phyloP scores from a whole-genome alignment of 2,888 invertebrate species.

The Dryadula phaetusa region DNA sequence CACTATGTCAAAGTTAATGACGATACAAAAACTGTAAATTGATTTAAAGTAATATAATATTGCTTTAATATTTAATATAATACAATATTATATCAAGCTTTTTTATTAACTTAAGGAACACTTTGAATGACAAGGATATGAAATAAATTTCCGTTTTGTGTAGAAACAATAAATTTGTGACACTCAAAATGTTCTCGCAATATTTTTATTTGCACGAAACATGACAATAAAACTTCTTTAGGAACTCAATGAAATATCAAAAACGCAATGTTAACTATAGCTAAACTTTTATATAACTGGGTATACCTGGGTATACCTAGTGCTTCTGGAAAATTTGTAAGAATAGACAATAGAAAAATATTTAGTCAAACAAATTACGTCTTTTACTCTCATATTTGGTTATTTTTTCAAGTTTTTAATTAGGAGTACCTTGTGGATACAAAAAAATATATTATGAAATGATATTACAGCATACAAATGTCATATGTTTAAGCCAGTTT shows the following conservation, averaged over 20 bases:
- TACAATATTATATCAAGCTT: conserved; percentile 16
- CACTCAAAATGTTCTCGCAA: background rate
- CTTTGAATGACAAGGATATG: conserved; percentile 27
- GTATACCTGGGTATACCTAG: background rate
- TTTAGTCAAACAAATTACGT: no score
- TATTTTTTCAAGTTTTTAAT: no score
- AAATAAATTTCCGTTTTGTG: conserved; percentile 26
- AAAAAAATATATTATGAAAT: background rate
- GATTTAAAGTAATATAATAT: no score
- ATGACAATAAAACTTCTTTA: background rate
- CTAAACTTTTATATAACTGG: no score
- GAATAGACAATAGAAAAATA: no score
- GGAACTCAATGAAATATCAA: background rate
- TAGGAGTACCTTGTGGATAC: no score
- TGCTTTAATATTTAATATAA: background rate
- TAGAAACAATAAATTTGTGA: conserved; percentile 6
- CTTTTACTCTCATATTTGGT: no score
- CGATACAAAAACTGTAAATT: no score
- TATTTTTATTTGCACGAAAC: background rate
- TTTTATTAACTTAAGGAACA: conserved; percentile 27
- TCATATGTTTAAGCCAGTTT: background rate
- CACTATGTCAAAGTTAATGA: no score
- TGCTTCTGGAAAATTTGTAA: background rate
- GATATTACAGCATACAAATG: background rate
- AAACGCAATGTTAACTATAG: background rate